Conservation (phyloP, 2,797 vertebrate species). For the Glossophaga mutica region DNA sequence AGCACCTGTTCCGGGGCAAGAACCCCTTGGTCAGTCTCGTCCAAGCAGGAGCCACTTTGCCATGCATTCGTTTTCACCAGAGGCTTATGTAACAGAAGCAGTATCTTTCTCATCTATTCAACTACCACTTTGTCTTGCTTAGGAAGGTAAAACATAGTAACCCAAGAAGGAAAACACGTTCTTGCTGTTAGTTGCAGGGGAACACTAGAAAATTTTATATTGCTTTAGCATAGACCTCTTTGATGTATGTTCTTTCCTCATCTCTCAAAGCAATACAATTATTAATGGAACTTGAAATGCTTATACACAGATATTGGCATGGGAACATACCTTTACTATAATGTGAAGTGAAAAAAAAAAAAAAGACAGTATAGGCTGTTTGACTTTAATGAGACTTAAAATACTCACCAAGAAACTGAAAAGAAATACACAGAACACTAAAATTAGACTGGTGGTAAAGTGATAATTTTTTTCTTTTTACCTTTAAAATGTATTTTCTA, state of each 20-base stretch:
- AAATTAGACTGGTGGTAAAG: not conserved
- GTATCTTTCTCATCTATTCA: not conserved
- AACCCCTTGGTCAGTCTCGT: not conserved
- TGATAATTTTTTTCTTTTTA: not conserved
- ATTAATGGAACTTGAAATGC: not conserved
- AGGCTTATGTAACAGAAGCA: not conserved
- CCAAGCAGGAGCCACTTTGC: not conserved
- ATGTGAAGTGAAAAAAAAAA: not conserved
- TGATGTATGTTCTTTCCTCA: not conserved
- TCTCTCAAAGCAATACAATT: not conserved
- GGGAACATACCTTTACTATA: not conserved
- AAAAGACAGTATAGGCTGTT: not conserved
- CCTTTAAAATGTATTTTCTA: not conserved
- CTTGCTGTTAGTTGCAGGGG: not conserved
- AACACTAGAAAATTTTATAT: not conserved
- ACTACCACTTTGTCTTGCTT: not conserved
- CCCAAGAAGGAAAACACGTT: not conserved
- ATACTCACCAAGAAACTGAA: not conserved
- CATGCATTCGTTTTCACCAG: not conserved
- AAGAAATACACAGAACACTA: not conserved
- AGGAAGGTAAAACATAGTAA: not conserved
- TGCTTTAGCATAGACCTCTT: not conserved
- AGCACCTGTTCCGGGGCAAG: not conserved
- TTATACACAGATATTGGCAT: not conserved
- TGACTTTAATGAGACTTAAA: not conserved